Evolutionary conservation across 2,888 invertebrate species (phyloP), one percentile per base, ranked within the genome.

Genomic region (Sisyra nigra): DNA sequence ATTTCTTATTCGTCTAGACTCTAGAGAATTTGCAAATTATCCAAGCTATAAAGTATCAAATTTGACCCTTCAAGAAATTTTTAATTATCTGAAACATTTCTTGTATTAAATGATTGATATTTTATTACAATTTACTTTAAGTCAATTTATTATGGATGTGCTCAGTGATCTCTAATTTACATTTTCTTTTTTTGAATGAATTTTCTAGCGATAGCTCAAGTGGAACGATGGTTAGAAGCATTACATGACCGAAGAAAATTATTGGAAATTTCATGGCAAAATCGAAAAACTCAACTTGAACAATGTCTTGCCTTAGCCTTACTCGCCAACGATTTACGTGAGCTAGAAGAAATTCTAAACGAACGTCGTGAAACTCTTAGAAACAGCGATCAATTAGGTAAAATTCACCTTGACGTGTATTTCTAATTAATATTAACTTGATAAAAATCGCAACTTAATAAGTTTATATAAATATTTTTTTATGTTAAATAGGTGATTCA

Each of bases 221-320:
- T 83, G 14, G 80, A 82, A 59, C 71, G 71, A 49, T 80, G 80
- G 79, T 58, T 83, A 54, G 83, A 84, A 54, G 71, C 73, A 43
- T 64, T 87, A 41, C 86, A 87, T 55, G 77, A 84, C 56, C 72
- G 77, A 51, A 67, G 87, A 47, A 74, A 79, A 53, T 65, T 72
- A 49, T 65, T 87, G 46, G 87, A 87, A 58, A 65, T 68, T 7
- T 69, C 71, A 33, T 79, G 79, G 65, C 72, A 72, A 51, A 72
- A 69, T 51, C 67, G 83, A 49, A 82, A 83, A 60, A 70, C 72
- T 6, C 77, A 83, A 56, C 65, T 87, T 52, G 85, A 86, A 55
- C 84, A 86, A 58, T 80, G 83, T 52, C 63, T 84, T 46, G 80
- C 81, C 31, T 62, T 85, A 45, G 78, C 81, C 39, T 64, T 82